Percentiles rank a stretch among this genome's conserved stretches.
Evolutionary conservation across 1,140 invertebrate species (phyloP).

Genomic region (Cheumatopsyche charites): DNA sequence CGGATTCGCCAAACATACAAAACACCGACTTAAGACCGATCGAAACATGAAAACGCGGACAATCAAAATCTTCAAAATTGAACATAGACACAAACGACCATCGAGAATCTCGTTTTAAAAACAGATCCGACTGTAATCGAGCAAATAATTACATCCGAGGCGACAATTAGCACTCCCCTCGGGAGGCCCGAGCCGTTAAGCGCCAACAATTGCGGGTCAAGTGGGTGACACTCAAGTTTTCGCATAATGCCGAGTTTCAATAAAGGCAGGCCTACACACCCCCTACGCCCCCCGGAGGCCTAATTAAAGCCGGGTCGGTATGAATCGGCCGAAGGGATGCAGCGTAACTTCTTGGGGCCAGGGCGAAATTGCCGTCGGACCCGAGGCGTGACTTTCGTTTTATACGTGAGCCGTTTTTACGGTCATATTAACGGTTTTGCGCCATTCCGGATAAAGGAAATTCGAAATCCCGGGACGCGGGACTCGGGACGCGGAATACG

Average conservation of each 20-base stretch:
- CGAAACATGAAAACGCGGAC: too few relatives aligned
- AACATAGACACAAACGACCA: too few relatives aligned
- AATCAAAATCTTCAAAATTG: too few relatives aligned
- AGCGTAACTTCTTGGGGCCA: background rate
- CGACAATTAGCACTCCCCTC: too few relatives aligned
- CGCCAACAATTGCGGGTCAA: conserved; percentile 11
- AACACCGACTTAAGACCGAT: too few relatives aligned
- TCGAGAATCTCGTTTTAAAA: too few relatives aligned
- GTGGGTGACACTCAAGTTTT: conserved; percentile 19
- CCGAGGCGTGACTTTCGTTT: background rate
- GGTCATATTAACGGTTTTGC: conserved; percentile 7
- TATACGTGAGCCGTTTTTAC: background rate
- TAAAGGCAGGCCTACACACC: background rate
- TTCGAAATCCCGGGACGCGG: background rate
- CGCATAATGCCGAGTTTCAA: conserved; percentile 12
- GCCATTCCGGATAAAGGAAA: background rate
- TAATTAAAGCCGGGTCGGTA: conserved; percentile 15
- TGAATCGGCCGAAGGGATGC: conserved; percentile 5
- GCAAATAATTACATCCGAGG: too few relatives aligned
- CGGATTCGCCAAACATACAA: too few relatives aligned
- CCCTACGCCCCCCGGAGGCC: background rate
- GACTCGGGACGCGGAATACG: background rate
- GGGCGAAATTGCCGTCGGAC: background rate
- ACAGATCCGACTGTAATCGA: too few relatives aligned
- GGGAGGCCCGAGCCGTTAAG: too few relatives aligned